phyloP scores from a whole-genome alignment of 64 coral and sea anemone genomes.

The Anthopleura sola region DNA sequence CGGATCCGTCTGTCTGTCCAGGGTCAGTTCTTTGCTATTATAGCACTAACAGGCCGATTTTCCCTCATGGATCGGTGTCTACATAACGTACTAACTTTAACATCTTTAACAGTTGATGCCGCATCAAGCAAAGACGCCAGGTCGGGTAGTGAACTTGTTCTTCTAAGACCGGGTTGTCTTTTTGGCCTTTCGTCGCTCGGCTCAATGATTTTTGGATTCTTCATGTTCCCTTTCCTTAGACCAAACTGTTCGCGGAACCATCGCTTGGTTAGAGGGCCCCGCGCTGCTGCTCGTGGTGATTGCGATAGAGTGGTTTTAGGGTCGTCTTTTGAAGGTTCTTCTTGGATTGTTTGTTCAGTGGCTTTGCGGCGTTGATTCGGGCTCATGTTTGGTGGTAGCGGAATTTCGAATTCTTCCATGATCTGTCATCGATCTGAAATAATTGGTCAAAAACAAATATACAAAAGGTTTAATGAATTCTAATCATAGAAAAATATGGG shows the following conservation, averaged over 20 bases:
- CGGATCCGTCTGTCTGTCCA: neutral
- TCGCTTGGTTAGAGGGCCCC: constrained; percentile 65
- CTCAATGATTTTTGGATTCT: neutral
- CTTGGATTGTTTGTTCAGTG: neutral
- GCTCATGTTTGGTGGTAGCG: neutral
- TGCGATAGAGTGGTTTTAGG: neutral
- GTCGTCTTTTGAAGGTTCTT: neutral
- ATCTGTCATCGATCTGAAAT: neutral
- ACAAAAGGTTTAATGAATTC: too few species aligned
- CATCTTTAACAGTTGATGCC: constrained; percentile 43
- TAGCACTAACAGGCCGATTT: neutral
- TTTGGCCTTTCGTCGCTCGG: neutral
- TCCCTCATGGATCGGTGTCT: constrained; percentile 9
- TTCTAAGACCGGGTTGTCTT: constrained; percentile 14
- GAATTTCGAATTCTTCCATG: neutral
- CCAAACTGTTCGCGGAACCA: constrained; percentile 92
- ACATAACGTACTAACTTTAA: neutral
- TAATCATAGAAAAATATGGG: too few species aligned
- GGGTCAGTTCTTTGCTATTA: neutral
- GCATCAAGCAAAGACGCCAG: constrained; percentile 80
- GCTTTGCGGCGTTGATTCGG: neutral
- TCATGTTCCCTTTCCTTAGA: constrained; percentile 33
- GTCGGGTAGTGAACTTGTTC: constrained; percentile 86
- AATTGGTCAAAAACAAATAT: neutral
- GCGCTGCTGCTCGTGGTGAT: neutral